Conservation (phyloP, 2,888 invertebrate species). For the Aspidiotus rigidus region DNA sequence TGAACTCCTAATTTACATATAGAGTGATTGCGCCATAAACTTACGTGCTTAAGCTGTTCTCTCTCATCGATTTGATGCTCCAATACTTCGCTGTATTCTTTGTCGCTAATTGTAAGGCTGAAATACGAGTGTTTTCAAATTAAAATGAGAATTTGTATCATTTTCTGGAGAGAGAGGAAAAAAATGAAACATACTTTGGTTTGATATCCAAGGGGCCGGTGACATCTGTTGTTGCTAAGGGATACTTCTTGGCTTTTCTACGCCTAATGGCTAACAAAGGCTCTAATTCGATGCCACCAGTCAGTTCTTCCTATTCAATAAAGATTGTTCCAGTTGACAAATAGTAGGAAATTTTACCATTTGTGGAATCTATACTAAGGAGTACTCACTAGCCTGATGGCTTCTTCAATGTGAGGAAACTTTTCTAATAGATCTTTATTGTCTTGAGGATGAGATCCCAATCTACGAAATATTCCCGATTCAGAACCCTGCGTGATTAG, state of each 20-base stretch:
- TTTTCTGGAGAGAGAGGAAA: neutral
- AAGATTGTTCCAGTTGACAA: neutral
- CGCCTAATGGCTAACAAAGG: conserved; percentile 59
- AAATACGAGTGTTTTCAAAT: neutral
- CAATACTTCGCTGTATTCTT: conserved; percentile 35
- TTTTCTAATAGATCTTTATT: conserved; percentile 35
- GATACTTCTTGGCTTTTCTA: conserved; percentile 43
- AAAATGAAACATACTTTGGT: conserved; percentile 34
- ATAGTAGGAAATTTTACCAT: too few species aligned
- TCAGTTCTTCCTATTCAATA: conserved; percentile 42
- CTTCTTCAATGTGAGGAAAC: conserved; percentile 31
- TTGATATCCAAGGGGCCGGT: conserved; percentile 40
- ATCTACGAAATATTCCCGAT: conserved; percentile 42
- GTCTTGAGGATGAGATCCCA: conserved; percentile 40
- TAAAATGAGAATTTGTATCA: neutral
- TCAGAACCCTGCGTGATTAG: conserved; percentile 37
- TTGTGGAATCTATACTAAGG: too few species aligned
- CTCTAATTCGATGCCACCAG: conserved; percentile 66
- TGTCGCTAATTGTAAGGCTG: conserved; percentile 35
- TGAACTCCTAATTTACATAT: too few species aligned
- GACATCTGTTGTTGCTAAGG: conserved; percentile 44
- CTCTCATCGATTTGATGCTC: conserved; percentile 34
- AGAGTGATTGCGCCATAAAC: neutral
- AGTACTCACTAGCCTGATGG: conserved; percentile 28
- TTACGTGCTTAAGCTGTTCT: conserved; percentile 35